Conservation (phyloP, 2,113 vertebrate genomes). For the Astur gentilis region DNA sequence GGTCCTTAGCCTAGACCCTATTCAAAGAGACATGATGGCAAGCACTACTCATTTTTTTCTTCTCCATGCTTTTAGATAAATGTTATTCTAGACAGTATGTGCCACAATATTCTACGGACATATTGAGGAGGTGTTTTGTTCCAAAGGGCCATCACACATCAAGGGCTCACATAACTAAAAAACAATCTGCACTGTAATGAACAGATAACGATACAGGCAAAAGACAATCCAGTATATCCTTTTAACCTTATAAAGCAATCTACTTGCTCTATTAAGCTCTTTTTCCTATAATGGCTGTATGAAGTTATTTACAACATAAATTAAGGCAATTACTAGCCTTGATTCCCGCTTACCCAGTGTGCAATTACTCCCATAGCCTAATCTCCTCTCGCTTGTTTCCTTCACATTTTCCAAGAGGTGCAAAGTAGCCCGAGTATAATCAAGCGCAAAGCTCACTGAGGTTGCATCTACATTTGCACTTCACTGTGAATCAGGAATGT, state of each 20-base stretch:
- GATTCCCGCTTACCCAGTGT: not conserved
- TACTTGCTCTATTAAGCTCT: not conserved
- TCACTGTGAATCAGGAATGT: not conserved
- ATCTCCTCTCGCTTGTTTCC: not conserved
- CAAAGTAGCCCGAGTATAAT: not conserved
- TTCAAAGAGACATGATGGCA: not conserved
- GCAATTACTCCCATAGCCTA: not conserved
- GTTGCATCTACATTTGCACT: not conserved
- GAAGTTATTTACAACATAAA: slow-evolving; percentile 26
- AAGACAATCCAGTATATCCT: not conserved
- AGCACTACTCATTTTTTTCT: not conserved
- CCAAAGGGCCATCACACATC: not conserved
- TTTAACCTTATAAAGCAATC: not conserved
- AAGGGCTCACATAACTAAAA: not conserved
- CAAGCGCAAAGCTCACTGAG: not conserved
- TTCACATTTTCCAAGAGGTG: not conserved
- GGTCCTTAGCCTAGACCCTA: not conserved
- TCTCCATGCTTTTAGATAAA: not conserved
- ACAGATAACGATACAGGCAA: not conserved
- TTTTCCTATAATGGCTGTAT: not conserved
- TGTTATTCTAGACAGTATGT: not conserved
- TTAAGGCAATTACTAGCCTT: slow-evolving; percentile 7
- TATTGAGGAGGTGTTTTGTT: not conserved
- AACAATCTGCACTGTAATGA: not conserved
- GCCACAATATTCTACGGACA: not conserved